These are phyloP conservation scores for Struthidea cinerea DNA, from an alignment of 2,113 vertebrate genomes.

Conservation along the genomic window DNA sequence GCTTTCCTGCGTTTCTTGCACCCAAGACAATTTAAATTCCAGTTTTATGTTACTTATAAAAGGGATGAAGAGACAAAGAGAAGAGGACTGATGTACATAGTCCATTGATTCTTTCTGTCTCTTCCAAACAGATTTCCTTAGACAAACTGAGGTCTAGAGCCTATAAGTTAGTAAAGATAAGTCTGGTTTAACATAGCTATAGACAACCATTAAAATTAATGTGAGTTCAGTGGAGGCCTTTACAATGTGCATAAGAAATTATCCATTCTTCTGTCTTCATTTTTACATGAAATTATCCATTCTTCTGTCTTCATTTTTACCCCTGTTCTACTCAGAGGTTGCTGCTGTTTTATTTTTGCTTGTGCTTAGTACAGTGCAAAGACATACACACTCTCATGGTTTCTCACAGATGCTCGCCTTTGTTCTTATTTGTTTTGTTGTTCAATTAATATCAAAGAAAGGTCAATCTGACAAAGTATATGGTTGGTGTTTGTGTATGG, in stretches of 20 bases:
- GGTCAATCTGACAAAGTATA: slow-evolving; percentile 54
- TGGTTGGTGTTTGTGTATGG: slow-evolving; percentile 18
- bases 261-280: neutral
- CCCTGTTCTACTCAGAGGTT: neutral
- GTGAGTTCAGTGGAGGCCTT: neutral
- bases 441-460: slow-evolving; percentile 59
- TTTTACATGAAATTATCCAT: neutral
- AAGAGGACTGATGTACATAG: neutral
- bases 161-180: neutral
- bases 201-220: neutral
- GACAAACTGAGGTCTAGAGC: neutral
- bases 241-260: neutral
- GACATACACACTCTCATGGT: neutral
- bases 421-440: slow-evolving; percentile 21
- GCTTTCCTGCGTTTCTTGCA: neutral
- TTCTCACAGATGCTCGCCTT: neutral
- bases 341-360: neutral
- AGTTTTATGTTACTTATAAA: neutral
- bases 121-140: neutral
- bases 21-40: neutral
- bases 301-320: neutral
- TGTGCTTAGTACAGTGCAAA: neutral
- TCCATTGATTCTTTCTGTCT: neutral
- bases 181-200: neutral
- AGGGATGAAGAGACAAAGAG: neutral